These are phyloP conservation scores for Chascanopsetta lugubris DNA, from an alignment of 2,113 vertebrate species.

Conservation along the genomic window DNA sequence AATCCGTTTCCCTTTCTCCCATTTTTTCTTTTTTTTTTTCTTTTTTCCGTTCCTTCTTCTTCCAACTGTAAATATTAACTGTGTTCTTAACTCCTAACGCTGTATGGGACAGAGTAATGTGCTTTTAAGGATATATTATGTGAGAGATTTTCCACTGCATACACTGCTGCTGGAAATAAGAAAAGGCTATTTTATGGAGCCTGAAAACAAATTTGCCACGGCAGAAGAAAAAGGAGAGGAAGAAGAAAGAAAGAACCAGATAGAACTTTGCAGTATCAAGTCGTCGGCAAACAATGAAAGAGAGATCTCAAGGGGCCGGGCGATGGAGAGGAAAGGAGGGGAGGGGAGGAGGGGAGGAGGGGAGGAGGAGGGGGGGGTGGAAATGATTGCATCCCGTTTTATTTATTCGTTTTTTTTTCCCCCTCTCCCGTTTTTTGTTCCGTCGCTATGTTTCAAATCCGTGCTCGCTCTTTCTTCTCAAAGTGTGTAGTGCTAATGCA, in stretches of 20 bases:
- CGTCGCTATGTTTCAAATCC: constrained; percentile 77
- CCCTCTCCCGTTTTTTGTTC: constrained; percentile 29
- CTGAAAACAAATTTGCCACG: constrained; percentile 81
- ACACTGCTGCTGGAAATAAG: constrained; percentile 78
- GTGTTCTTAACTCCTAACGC: constrained; percentile 83
- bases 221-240: constrained; percentile 59
- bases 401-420: constrained; percentile 62
- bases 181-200: constrained; percentile 84
- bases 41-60: constrained; percentile 29
- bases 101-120: constrained; percentile 83
- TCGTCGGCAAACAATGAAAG: constrained; percentile 77
- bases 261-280: constrained; percentile 79
- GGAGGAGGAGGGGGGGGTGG: too few relatives aligned
- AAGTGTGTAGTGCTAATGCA: constrained; percentile 79
- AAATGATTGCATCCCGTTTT: constrained; percentile 71
- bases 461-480: constrained; percentile 78
- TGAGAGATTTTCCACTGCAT: constrained; percentile 82
- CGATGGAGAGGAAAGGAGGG: too few relatives aligned
- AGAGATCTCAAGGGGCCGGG: constrained; percentile 65
- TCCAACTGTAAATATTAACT: constrained; percentile 84
- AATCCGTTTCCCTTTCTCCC: constrained; percentile 79
- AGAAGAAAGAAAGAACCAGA: constrained; percentile 50
- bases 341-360: too few relatives aligned
- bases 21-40: too few relatives aligned
- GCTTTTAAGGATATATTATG: constrained; percentile 87